Evolutionary conservation across 1,140 invertebrate species (phyloP).

Genomic region (Wasmannia auropunctata): DNA sequence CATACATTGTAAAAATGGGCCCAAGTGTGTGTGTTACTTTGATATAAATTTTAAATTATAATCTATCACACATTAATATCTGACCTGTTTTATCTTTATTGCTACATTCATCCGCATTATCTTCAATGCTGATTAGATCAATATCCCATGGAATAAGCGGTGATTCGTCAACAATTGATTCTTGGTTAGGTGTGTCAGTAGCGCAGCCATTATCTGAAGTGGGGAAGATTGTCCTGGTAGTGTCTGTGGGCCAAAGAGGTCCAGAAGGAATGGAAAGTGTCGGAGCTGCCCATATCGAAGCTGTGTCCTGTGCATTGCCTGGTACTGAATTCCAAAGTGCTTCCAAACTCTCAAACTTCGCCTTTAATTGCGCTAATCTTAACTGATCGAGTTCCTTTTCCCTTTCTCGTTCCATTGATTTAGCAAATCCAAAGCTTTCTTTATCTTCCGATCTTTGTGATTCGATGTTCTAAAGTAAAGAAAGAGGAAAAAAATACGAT

Average conservation of each 20-base stretch:
- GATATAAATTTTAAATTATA: slow-evolving; percentile 32
- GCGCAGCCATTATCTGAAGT: slow-evolving; percentile 70
- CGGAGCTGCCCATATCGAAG: slow-evolving; percentile 84
- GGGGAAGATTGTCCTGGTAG: slow-evolving; percentile 76
- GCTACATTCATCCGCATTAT: slow-evolving; percentile 74
- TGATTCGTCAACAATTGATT: slow-evolving; percentile 79
- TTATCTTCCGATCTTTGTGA: slow-evolving; percentile 75
- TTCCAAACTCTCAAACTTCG: slow-evolving; percentile 89
- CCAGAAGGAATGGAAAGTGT: slow-evolving; percentile 82
- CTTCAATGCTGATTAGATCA: slow-evolving; percentile 79
- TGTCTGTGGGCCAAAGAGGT: slow-evolving; percentile 82
- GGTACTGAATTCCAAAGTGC: slow-evolving; percentile 86
- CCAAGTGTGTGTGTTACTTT: too few relatives aligned
- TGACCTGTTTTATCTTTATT: slow-evolving; percentile 72
- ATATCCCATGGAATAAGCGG: slow-evolving; percentile 82
- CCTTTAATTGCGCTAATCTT: slow-evolving; percentile 88
- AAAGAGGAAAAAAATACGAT: slow-evolving; percentile 14
- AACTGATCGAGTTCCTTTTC: slow-evolving; percentile 85
- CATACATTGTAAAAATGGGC: too few relatives aligned
- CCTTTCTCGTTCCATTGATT: slow-evolving; percentile 82
- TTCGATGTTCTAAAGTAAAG: slow-evolving; percentile 71
- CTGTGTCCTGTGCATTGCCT: slow-evolving; percentile 79
- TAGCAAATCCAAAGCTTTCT: slow-evolving; percentile 80
- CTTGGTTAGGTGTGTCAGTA: slow-evolving; percentile 74
- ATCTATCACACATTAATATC: neutral